phyloP scores from a whole-genome alignment of 2,888 invertebrate genomes.

The Cylloceria caligata region DNA sequence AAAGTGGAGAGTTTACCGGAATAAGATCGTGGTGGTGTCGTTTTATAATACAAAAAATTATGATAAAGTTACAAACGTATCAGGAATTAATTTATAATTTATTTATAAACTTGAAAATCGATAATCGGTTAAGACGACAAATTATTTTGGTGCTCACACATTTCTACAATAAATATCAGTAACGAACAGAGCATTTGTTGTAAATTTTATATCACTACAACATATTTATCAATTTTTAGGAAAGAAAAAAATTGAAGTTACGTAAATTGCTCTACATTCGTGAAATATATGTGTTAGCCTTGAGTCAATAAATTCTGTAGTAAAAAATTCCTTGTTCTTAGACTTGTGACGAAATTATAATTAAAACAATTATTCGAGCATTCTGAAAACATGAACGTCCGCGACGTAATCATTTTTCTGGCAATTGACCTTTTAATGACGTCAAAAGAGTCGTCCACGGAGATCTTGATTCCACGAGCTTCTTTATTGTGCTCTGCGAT shows the following conservation, averaged over 20 bases:
- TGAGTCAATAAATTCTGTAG: neutral
- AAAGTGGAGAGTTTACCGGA: too few species aligned
- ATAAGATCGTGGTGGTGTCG: too few species aligned
- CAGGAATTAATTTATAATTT: too few species aligned
- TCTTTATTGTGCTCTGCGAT: neutral
- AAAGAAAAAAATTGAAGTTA: neutral
- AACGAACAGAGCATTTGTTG: too few species aligned
- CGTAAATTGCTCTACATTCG: neutral
- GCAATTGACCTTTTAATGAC: conserved; percentile 7
- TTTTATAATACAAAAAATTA: too few species aligned
- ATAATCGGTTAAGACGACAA: too few species aligned
- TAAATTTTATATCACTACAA: too few species aligned
- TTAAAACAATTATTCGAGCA: neutral
- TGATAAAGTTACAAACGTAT: too few species aligned
- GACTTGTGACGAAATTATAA: neutral
- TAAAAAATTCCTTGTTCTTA: neutral
- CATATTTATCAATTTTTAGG: neutral
- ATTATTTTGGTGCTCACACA: too few species aligned
- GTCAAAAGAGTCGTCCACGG: neutral
- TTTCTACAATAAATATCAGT: too few species aligned
- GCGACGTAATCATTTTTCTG: neutral
- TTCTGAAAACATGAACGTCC: neutral
- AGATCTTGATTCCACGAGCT: neutral
- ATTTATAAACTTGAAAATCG: too few species aligned
- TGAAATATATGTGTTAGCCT: neutral